Evolutionary conservation across 2,888 invertebrate genomes (phyloP), one percentile per base, ranked within the genome.

Genomic region (Ophion ellenae): DNA sequence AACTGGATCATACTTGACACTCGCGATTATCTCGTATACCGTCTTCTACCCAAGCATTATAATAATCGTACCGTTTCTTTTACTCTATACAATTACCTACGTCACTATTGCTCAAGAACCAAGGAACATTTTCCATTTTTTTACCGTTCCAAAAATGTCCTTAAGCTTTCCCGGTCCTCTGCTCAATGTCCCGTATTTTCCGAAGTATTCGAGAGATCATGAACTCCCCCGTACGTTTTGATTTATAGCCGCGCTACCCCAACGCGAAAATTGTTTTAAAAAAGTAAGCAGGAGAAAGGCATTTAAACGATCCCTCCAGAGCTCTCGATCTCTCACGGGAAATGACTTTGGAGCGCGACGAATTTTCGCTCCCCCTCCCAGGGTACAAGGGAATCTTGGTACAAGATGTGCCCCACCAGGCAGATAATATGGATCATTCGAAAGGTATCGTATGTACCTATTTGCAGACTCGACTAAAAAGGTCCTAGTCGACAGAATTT

Each of bases 291-390:
- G 91, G 88, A 88, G 84, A 63, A 24, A 9, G 40, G 32, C 90
- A 87, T 91, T 92, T 91, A 91, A 92, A 91, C 89, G 92, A 89
- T 91, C 91, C 91, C 92, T 88, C 81, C 87, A 89, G 89, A 90
- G 86, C 77, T 84, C 84, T 81, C 80, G 59, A 6, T 73, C 80
- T 86, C 87, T 84, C 86, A 88, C 88, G 89, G 89, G 81, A 77
- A 82, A 88, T 85, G 90, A 88, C 85, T 89, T 88, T 90, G 89
- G 91, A 92, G 90, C 90, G 92, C 91, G 92, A 90, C 92, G 90
- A 92, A 92, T 92, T 92, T 92, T 91, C 90, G 76, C 77, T 77
- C 61, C 28, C 24, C 66, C 36, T 63, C 59, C 11, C 59, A n/a
- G 24, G 47, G 24, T 70, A 28, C 24, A 17, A 7, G 7, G 9